A percentile compares a stretch with the other conserved stretches of the same genome.
phyloP scores from a whole-genome alignment of 2,797 vertebrate genomes.

The Valencia hispanica region DNA sequence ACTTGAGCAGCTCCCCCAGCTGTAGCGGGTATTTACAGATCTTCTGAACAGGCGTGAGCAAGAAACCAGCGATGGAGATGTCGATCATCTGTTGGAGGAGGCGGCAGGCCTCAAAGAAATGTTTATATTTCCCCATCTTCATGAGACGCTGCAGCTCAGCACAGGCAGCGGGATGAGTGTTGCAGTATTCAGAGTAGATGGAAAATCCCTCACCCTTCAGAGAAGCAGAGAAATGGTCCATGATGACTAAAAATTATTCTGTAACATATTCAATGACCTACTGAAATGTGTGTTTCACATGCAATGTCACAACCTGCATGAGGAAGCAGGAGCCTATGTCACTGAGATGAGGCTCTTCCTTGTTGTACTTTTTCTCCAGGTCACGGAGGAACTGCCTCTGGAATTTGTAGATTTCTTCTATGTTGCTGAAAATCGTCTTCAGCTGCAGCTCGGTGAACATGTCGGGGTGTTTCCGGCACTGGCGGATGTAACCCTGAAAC shows the following conservation, averaged over 20 bases:
- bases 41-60: conserved; percentile 97
- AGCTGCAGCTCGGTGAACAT: conserved; percentile 94
- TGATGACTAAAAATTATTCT: not conserved
- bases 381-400: conserved; percentile 95
- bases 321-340: conserved; percentile 98
- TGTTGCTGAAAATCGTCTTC: conserved; percentile 97
- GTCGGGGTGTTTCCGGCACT: conserved; percentile 93
- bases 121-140: conserved; percentile 92
- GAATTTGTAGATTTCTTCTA: conserved; percentile 98
- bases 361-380: conserved; percentile 95
- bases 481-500: conserved; percentile 93
- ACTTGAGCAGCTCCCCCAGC: conserved; percentile 97
- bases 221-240: conserved; percentile 5
- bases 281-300: not conserved
- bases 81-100: conserved; percentile 99
- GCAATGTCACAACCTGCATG: conserved; percentile 81
- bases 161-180: conserved; percentile 93
- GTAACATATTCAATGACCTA: not conserved
- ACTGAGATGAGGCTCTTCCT: conserved; percentile 92
- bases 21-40: conserved; percentile 99
- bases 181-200: conserved; percentile 98
- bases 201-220: conserved; percentile 92
- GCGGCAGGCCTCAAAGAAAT: conserved; percentile 98
- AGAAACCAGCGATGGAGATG: conserved; percentile 95
- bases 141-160: conserved; percentile 91